Base-by-base conservation (phyloP, 2,888 invertebrate species). In the Drosophila histrio region DNA sequence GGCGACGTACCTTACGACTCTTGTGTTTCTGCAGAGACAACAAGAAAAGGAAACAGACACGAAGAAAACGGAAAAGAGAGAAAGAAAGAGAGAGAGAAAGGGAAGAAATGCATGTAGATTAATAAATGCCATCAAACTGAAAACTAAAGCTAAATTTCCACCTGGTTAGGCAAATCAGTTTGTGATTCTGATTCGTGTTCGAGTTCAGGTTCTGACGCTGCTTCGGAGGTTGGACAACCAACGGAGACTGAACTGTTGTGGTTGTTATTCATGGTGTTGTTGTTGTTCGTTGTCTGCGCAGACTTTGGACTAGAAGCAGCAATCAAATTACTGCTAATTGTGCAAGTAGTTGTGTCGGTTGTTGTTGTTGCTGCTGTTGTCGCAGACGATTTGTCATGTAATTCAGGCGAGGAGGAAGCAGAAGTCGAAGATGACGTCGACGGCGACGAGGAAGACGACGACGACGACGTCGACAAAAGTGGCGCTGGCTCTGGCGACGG, bases 141-240 rank as follows among this genome's bases (percentile, higher is more conserved):
- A 22, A 53, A 36, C 34, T 41, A 54, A 52, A 49, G 52, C 67
- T 53, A 57, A 61, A 63, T 39, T 60, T 58, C 43, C 49, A 63
- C 80, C 68, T 84, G 72, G n/a, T 53, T 60, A 32, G 34, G 39
- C 58, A 69, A 13, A 46, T 66, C 67, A 57, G 60, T 39, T 26
- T 52, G 53, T 43, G 46, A 15, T 28, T 60, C 72, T 50, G 56
- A 15, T 52, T 70, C 60, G 24, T 44, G 19, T 53, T 43, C 58
- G 50, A 30, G 21, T 50, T 46, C 56, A 28, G 26, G 26, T 28
- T 57, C 65, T 34, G 60, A 9, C 36, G 43, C 44, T 60, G 38
- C 19, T 46, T 58, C 53, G 32, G 38, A 57, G 6, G 49, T 26
- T 32, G 30, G 58, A 36, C 38, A 32, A 50, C 13, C 34, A 43